A percentile compares a stretch with the other conserved stretches of the same genome.
Evolutionary conservation across 1,140 invertebrate species (phyloP).

Genomic region (Uloborus diversus): DNA sequence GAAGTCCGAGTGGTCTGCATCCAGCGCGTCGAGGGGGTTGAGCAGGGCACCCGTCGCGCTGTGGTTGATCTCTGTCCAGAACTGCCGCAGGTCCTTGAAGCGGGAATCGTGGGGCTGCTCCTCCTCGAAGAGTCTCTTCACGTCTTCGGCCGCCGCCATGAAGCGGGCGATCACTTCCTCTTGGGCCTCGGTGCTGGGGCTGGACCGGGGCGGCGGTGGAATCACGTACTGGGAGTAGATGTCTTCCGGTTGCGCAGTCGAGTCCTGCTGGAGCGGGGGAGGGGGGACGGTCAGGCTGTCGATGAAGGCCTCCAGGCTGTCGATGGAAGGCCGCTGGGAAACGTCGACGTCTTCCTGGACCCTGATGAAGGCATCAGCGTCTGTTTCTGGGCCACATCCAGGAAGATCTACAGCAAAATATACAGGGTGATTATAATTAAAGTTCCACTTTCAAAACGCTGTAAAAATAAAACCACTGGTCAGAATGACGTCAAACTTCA

Average conservation of each 20-base stretch:
- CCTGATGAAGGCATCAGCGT: not conserved
- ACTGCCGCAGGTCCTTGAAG: constrained; percentile 8
- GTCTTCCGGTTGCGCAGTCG: constrained; percentile 59
- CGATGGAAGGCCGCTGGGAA: too few species aligned
- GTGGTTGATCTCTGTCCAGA: not conserved
- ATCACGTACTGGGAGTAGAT: constrained; percentile 71
- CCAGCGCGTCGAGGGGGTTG: too few species aligned
- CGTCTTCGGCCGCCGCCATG: constrained; percentile 60
- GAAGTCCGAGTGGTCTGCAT: not conserved
- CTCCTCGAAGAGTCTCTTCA: constrained; percentile 52
- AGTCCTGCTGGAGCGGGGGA: constrained; percentile 62
- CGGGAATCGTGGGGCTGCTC: not conserved
- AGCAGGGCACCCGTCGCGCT: too few species aligned
- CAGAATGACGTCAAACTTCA: too few species aligned
- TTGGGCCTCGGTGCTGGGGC: constrained; percentile 48
- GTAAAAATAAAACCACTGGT: too few species aligned
- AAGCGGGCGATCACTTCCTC: constrained; percentile 59
- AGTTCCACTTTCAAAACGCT: too few species aligned
- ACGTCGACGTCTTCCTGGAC: not conserved
- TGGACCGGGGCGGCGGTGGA: constrained; percentile 72
- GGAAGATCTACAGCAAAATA: too few species aligned
- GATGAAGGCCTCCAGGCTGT: constrained; percentile 81
- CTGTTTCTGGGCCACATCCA: not conserved
- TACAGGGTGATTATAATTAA: too few species aligned
- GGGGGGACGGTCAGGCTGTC: constrained; percentile 83